These are phyloP conservation scores for Patella pellucida DNA, from an alignment of 2,888 invertebrate genomes.

Conservation along the genomic window DNA sequence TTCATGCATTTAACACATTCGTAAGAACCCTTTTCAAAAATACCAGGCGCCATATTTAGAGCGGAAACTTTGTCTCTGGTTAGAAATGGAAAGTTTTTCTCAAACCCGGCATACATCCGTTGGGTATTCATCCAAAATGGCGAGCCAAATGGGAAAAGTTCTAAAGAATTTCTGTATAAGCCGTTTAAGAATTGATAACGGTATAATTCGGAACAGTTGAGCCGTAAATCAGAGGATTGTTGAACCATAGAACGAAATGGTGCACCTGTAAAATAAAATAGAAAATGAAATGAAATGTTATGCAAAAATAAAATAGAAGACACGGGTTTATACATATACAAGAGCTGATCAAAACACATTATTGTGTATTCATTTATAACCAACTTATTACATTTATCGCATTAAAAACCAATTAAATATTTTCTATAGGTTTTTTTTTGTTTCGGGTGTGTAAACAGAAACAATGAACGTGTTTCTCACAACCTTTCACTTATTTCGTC, in stretches of 20 bases:
- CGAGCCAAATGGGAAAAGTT: constrained; percentile 40
- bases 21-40: constrained; percentile 72
- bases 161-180: constrained; percentile 44
- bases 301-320: too few species aligned
- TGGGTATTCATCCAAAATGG: constrained; percentile 44
- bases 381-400: too few species aligned
- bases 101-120: constrained; percentile 44
- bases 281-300: too few species aligned
- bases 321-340: too few species aligned
- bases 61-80: constrained; percentile 3
- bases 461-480: too few species aligned
- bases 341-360: too few species aligned
- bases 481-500: too few species aligned
- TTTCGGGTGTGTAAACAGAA: too few species aligned
- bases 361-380: too few species aligned
- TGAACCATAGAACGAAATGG: background rate
- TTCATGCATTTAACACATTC: constrained; percentile 81
- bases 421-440: too few species aligned
- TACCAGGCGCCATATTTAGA: background rate
- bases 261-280: too few species aligned
- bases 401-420: too few species aligned
- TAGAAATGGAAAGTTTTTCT: constrained; percentile 33
- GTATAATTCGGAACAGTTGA: constrained; percentile 44
- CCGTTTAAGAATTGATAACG: constrained; percentile 49
- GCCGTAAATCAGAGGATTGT: constrained; percentile 16